A percentile compares a stretch with the other conserved stretches of the same genome.
phyloP scores from a whole-genome alignment of 2,888 invertebrate species.

The Fragum whitleyi region DNA sequence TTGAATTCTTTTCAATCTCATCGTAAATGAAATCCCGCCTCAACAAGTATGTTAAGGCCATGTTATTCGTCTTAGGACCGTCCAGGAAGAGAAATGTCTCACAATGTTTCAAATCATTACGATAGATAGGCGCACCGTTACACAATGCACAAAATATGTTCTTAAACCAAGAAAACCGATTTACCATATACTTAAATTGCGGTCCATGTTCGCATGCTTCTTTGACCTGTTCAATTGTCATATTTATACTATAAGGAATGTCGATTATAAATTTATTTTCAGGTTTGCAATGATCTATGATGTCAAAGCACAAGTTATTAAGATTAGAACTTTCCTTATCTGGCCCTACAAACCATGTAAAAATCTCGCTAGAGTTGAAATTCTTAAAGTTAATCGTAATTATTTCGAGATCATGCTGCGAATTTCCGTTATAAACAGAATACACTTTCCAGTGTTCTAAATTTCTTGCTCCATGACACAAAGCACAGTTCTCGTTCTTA shows the following conservation, averaged over 20 bases:
- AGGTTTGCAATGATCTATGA: background rate
- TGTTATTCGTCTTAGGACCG: background rate
- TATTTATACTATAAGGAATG: background rate
- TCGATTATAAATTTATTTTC: background rate
- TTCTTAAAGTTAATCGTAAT: background rate
- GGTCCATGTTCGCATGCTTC: conserved; percentile 4
- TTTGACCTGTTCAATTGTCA: background rate
- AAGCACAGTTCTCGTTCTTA: background rate
- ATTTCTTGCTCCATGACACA: conserved; percentile 1
- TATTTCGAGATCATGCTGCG: background rate
- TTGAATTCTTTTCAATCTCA: background rate
- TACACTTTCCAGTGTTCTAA: background rate
- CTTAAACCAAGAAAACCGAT: background rate
- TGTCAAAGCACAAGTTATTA: background rate
- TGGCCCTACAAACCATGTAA: background rate
- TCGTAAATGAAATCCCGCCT: background rate
- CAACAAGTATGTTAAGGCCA: background rate
- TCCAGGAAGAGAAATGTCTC: background rate
- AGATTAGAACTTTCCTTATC: background rate
- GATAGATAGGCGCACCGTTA: background rate
- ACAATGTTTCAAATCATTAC: background rate
- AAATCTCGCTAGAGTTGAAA: background rate
- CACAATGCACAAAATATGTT: conserved; percentile 1
- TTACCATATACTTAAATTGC: background rate
- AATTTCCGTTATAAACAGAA: background rate